Percentiles rank a stretch among this genome's conserved stretches.
These are phyloP conservation scores for Diarsia brunnea DNA, from an alignment of 2,888 invertebrate genomes.

Conservation along the genomic window DNA sequence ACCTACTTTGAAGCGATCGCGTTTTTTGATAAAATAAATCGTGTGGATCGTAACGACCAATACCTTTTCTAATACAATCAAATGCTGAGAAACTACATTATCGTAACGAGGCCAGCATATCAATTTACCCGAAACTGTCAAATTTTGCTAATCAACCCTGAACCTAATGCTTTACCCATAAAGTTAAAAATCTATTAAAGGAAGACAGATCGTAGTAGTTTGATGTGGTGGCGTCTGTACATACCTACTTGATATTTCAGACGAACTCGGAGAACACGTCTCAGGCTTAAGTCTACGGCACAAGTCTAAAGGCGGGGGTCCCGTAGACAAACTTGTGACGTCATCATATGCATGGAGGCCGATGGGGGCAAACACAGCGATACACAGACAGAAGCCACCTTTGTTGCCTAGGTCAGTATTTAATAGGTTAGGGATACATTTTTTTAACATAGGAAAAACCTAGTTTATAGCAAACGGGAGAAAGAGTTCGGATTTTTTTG, in stretches of 20 bases:
- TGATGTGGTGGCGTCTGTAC: no score
- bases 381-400: not conserved
- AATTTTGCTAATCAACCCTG: no score
- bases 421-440: not conserved
- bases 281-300: not conserved
- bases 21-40: no score
- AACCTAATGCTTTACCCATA: no score
- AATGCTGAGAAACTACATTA: not conserved
- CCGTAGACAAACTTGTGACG: not conserved
- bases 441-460: not conserved
- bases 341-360: not conserved
- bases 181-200: no score
- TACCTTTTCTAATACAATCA: not conserved
- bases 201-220: no score
- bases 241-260: slow-evolving; percentile 1
- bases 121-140: no score
- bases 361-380: not conserved
- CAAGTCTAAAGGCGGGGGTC: not conserved
- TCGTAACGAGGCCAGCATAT: not conserved
- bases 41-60: no score
- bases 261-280: not conserved
- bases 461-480: not conserved
- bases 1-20: no score
- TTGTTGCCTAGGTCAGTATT: not conserved
- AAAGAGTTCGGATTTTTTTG: no score